phyloP scores from a whole-genome alignment of 2,888 invertebrate species.

The Polietes domitor region DNA sequence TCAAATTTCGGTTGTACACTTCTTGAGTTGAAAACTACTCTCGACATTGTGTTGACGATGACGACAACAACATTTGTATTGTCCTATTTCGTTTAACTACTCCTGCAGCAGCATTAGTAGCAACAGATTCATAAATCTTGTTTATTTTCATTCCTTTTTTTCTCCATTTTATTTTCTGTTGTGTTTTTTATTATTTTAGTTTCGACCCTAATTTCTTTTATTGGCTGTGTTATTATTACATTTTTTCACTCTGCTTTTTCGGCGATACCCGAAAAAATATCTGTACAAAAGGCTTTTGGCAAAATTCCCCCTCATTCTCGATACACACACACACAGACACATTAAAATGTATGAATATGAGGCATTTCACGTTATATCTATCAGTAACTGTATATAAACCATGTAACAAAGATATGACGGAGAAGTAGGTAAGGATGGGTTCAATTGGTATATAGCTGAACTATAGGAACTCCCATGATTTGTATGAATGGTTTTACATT shows the following conservation, averaged over 20 bases:
- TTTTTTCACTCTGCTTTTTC: conserved; percentile 27
- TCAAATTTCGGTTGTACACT: not conserved
- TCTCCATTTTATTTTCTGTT: conserved; percentile 28
- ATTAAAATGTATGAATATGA: too few species aligned
- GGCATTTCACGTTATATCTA: too few species aligned
- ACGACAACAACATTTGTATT: not conserved
- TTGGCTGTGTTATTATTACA: conserved; percentile 49
- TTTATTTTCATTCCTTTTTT: conserved; percentile 30
- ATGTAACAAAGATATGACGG: too few species aligned
- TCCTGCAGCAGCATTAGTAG: conserved; percentile 18
- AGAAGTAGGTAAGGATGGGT: too few species aligned
- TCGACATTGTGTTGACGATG: not conserved
- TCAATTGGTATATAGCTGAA: too few species aligned
- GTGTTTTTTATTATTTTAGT: conserved; percentile 15
- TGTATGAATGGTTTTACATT: too few species aligned
- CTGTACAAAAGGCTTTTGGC: conserved; percentile 35
- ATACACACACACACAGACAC: not conserved
- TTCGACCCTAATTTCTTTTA: conserved; percentile 44
- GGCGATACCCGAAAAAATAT: conserved; percentile 5
- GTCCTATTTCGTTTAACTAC: not conserved
- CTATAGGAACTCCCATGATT: too few species aligned
- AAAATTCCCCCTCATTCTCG: conserved; percentile 31
- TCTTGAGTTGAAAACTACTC: not conserved
- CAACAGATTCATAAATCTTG: conserved; percentile 62
- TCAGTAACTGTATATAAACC: too few species aligned